These are phyloP conservation scores for Drosophila nasuta DNA, from an alignment of 1,140 invertebrate genomes.

Conservation along the genomic window DNA sequence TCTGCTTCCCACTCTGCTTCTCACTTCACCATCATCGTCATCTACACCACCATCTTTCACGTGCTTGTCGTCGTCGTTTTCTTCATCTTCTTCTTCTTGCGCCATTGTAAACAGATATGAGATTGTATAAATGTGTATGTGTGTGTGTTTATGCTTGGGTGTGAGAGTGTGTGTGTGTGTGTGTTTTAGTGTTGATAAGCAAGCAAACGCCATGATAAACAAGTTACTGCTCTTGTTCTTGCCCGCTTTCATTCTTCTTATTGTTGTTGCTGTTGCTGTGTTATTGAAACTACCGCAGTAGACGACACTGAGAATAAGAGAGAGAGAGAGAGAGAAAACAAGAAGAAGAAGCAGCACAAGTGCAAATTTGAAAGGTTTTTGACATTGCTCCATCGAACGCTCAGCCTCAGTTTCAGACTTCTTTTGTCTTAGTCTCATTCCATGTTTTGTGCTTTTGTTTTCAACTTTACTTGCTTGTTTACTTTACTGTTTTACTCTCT, in stretches of 20 bases:
- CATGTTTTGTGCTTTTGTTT: slow-evolving; percentile 28
- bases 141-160: slow-evolving; percentile 23
- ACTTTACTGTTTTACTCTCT: slow-evolving; percentile 35
- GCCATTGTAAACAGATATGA: slow-evolving; percentile 72
- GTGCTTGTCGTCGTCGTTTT: slow-evolving; percentile 1
- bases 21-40: slow-evolving; percentile 41
- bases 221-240: slow-evolving; percentile 52
- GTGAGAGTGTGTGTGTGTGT: slow-evolving; percentile 38
- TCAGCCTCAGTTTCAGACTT: neutral
- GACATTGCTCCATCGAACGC: slow-evolving; percentile 49
- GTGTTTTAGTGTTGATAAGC: slow-evolving; percentile 67
- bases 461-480: slow-evolving; percentile 44
- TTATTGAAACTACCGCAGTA: slow-evolving; percentile 51
- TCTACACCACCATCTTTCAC: slow-evolving; percentile 55
- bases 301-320: neutral
- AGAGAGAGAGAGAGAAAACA: slow-evolving; percentile 3
- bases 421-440: neutral
- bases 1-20: slow-evolving; percentile 6
- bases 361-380: slow-evolving; percentile 67
- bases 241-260: slow-evolving; percentile 3
- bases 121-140: slow-evolving; percentile 11
- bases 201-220: slow-evolving; percentile 60
- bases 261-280: slow-evolving; percentile 10
- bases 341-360: slow-evolving; percentile 44
- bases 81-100: slow-evolving; percentile 20